Base-by-base conservation (phyloP, 2,888 invertebrate genomes). In the Acanthosepion pharaonis region DNA sequence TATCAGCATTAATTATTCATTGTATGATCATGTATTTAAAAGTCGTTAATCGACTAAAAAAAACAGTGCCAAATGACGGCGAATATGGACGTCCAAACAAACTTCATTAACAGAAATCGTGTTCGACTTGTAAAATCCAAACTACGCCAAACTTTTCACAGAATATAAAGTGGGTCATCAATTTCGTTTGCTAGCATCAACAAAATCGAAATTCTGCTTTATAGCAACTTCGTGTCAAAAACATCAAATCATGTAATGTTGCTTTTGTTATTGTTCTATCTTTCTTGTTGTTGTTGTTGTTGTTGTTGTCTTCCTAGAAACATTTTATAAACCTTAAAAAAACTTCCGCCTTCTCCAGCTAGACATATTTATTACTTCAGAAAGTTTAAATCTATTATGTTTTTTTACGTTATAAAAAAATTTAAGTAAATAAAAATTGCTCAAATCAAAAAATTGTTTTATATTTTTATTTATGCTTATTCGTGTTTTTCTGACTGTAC, bases 381-480 rank as follows among this genome's bases (percentile, higher is more conserved):
- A 33, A 78, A 33, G n/a, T 33, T 11, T 78, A 33, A 78, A 33
- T 33, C n/a, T 33, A 15, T 78, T 33, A 9, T 78, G 18, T 59
- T 59, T 33, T 42, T 78, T 78, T 78, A 33, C 18, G n/a, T 78
- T n/a, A 78, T 11, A 33, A 33, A 33, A 78, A 78, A n/a, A 78
- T 64, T 64, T 64, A 59, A 33, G 78, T 78, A 78, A 78, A 78
- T 78, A 78, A 78, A 78, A 78, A 78, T 78, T 78, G n/a, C n/a
- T 15, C n/a, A 78, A 78, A 33, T 11, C 1, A 78, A 78, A n/a
- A 78, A 15, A n/a, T n/a, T 15, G n/a, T 78, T 78, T 78, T n/a
- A 18, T 78, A 33, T 78, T n/a, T 33, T n/a, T 23, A 15, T 78
- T 78, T 78, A 42, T 42, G 3, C 42, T 42, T 42, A 42, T n/a